Conservation (phyloP, 2,888 invertebrate genomes). For the Pardosa pseudoannulata region DNA sequence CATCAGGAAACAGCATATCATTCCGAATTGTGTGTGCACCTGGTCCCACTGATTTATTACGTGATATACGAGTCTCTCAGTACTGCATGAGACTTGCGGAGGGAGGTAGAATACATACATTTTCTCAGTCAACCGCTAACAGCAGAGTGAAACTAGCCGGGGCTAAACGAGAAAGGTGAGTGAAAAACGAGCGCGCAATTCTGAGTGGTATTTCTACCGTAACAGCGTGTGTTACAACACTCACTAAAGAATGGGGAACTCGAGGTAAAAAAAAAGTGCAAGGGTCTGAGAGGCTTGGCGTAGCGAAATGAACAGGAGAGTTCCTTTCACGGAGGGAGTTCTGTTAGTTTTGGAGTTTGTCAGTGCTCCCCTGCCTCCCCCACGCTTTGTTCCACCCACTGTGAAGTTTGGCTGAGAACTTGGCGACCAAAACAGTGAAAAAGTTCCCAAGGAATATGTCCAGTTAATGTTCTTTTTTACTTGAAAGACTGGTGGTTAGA, state of each 20-base stretch:
- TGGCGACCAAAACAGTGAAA: background rate
- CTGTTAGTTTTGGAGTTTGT: no score
- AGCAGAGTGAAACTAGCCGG: constrained; percentile 36
- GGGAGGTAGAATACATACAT: constrained; percentile 6
- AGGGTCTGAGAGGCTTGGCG: no score
- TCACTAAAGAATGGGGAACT: background rate
- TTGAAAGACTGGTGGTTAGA: no score
- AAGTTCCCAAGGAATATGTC: no score
- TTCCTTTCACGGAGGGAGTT: no score
- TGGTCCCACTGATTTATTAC: constrained; percentile 40
- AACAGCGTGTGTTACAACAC: constrained; percentile 22
- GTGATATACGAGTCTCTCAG: constrained; percentile 44
- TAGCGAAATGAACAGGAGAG: no score
- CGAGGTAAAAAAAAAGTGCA: no score
- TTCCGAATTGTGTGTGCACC: background rate
- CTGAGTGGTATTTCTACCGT: constrained; percentile 19
- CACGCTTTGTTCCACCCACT: no score
- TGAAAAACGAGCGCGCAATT: constrained; percentile 29
- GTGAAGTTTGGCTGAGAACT: no score
- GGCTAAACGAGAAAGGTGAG: constrained; percentile 26
- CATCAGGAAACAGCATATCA: background rate
- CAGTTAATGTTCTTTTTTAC: no score
- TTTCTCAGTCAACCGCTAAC: constrained; percentile 31
- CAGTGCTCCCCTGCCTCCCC: no score
- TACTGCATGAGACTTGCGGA: no score